phyloP scores from a whole-genome alignment of 2,113 vertebrate species.

The Oreochromis spilurus region DNA sequence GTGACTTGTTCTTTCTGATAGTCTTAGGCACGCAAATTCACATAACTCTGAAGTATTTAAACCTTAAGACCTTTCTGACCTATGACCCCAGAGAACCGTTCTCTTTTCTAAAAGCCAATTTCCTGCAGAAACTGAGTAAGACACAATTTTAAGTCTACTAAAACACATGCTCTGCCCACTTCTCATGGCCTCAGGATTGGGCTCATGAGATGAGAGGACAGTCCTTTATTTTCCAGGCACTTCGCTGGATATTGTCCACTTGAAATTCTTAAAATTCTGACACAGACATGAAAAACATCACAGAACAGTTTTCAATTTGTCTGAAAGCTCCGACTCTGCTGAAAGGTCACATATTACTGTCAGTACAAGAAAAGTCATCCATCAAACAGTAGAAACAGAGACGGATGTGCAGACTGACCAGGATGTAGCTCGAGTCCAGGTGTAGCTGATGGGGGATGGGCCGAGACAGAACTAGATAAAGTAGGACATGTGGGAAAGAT shows the following conservation, averaged over 20 bases:
- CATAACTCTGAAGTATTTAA: not conserved
- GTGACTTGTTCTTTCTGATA: not conserved
- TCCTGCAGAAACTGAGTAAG: not conserved
- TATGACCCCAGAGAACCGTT: not conserved
- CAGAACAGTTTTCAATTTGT: slow-evolving; percentile 12
- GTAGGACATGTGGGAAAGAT: slow-evolving; percentile 32
- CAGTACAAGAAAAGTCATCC: not conserved
- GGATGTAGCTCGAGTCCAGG: slow-evolving; percentile 2
- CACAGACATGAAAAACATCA: not conserved
- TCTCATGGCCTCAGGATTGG: not conserved
- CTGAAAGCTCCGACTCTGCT: slow-evolving; percentile 13
- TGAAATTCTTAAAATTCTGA: not conserved
- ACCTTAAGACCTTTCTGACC: not conserved
- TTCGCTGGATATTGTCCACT: not conserved
- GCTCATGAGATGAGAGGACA: not conserved
- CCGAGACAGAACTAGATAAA: not conserved
- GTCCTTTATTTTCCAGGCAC: not conserved
- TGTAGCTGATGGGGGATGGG: not conserved
- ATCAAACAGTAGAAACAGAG: slow-evolving; percentile 25
- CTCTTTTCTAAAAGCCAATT: not conserved
- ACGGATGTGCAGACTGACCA: not conserved
- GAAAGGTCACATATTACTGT: slow-evolving; percentile 20
- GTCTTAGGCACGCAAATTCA: not conserved
- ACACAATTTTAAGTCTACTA: not conserved
- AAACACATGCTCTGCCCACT: not conserved